Base-by-base conservation (phyloP, 2,113 vertebrate genomes). In the Dasyprocta punctata region DNA sequence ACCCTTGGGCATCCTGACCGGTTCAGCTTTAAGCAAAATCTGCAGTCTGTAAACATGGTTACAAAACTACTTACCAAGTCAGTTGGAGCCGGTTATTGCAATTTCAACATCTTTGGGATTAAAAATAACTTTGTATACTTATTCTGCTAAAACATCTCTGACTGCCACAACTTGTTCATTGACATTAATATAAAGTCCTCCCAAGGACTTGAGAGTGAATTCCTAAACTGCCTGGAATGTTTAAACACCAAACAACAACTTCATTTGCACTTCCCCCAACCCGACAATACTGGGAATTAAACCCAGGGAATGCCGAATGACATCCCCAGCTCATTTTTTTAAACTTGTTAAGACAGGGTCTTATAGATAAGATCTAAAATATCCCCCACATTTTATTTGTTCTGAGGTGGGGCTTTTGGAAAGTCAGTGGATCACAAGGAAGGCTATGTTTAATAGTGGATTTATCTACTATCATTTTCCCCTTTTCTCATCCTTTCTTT, bases 71-170 rank as follows among this genome's bases (percentile, higher is more conserved):
- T 92, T 84, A 94, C 54, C 86, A 82, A 86, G 87, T 85, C 71
- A 49, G 52, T 3, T 91, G 58, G 75, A 97, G 95, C 87, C 17
- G 47, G 30, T 84, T 96, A 86, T 54, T 94, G 67, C 56, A 96
- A 97, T 75, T 86, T 89, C 96, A 97, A 97, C 92, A 92, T 56
- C 69, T 86, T 90, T 52, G n/a, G 17, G 92, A 90, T 49, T 96
- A 98, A 97, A 97, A 97, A 97, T 96, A 97, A 83, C 49, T 60
- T 88, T 77, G 71, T 73, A 33, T 90, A 87, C 89, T 93, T 95
- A 97, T 97, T 93, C 89, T 33, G 73, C 86, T 92, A 56, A 93
- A 95, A 92, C 69, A 97, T 69, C 84, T 85, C 54, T 52, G 86
- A 93, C 71, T 63, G 47, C 49, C 47, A 73, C 56, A 60, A 78